Evolutionary conservation across 2,888 invertebrate genomes (phyloP).

Genomic region (Tetropium fuscum): DNA sequence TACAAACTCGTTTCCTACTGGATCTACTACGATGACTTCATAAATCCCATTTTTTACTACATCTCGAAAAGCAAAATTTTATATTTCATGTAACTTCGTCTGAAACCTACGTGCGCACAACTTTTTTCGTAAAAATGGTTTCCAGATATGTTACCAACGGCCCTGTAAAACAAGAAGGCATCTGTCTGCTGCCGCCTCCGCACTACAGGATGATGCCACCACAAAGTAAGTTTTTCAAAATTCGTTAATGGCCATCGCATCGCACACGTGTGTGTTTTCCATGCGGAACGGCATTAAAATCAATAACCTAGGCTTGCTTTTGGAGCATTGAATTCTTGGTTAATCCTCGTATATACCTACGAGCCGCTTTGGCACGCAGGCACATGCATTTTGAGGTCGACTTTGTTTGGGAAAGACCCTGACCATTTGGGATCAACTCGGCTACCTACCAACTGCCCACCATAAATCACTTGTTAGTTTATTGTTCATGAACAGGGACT

Average conservation of each 20-base stretch:
- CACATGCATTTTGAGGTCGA: slow-evolving; percentile 25
- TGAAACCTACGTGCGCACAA: slow-evolving; percentile 4
- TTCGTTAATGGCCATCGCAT: slow-evolving; percentile 7
- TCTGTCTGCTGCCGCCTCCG: slow-evolving; percentile 61
- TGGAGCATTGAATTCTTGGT: slow-evolving; percentile 21
- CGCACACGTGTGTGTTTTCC: slow-evolving; percentile 41
- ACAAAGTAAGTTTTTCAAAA: slow-evolving; percentile 51
- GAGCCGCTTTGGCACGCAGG: slow-evolving; percentile 20
- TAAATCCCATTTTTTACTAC: neutral
- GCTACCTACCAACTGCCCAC: slow-evolving; percentile 26
- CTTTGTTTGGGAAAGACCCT: slow-evolving; percentile 32
- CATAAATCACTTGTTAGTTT: slow-evolving; percentile 16
- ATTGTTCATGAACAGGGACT: slow-evolving; percentile 1
- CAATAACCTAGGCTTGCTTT: slow-evolving; percentile 31
- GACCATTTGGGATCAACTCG: slow-evolving; percentile 33
- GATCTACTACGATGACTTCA: slow-evolving; percentile 23
- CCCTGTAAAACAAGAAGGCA: slow-evolving; percentile 64
- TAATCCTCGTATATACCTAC: slow-evolving; percentile 24
- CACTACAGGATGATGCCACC: slow-evolving; percentile 62
- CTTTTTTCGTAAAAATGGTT: slow-evolving; percentile 56
- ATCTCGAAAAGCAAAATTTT: slow-evolving; percentile 7
- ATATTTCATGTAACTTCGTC: slow-evolving; percentile 20
- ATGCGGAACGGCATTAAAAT: slow-evolving; percentile 38
- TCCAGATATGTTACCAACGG: slow-evolving; percentile 63
- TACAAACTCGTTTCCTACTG: slow-evolving; percentile 2